Evolutionary conservation across 2,113 vertebrate species (phyloP).

Genomic region (Hystrix brachyura): DNA sequence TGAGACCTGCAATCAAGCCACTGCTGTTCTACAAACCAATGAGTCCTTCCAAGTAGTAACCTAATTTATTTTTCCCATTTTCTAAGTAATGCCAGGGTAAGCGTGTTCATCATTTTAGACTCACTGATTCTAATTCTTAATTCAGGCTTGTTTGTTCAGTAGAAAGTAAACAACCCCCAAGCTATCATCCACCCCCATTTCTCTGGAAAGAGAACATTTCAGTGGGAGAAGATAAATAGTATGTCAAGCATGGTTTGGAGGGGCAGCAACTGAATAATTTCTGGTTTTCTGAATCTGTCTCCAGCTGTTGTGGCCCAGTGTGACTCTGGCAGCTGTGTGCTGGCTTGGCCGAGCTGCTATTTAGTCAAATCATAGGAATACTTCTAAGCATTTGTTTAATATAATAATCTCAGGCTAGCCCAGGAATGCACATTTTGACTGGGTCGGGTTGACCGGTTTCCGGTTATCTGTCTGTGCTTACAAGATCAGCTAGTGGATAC

Average conservation of each 20-base stretch:
- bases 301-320: slow-evolving; percentile 83
- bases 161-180: slow-evolving; percentile 84
- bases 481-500: slow-evolving; percentile 46
- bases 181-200: slow-evolving; percentile 79
- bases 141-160: slow-evolving; percentile 84
- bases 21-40: slow-evolving; percentile 70
- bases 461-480: slow-evolving; percentile 42
- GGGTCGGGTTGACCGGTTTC: slow-evolving; percentile 47
- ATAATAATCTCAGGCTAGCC: slow-evolving; percentile 39
- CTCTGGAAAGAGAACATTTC: slow-evolving; percentile 83
- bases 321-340: slow-evolving; percentile 76
- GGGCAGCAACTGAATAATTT: slow-evolving; percentile 83
- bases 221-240: slow-evolving; percentile 86
- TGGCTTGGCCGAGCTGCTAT: slow-evolving; percentile 64
- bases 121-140: slow-evolving; percentile 80
- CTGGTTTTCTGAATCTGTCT: slow-evolving; percentile 82
- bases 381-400: slow-evolving; percentile 78
- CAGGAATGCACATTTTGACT: slow-evolving; percentile 65
- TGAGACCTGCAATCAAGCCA: slow-evolving; percentile 74
- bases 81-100: slow-evolving; percentile 76
- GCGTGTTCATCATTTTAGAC: slow-evolving; percentile 78
- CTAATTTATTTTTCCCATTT: slow-evolving; percentile 84
- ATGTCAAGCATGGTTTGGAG: slow-evolving; percentile 86
- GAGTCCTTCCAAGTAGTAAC: slow-evolving; percentile 78
- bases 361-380: slow-evolving; percentile 79